Base-by-base conservation (phyloP, 2,888 invertebrate genomes). In the Andrena trimmerana region DNA sequence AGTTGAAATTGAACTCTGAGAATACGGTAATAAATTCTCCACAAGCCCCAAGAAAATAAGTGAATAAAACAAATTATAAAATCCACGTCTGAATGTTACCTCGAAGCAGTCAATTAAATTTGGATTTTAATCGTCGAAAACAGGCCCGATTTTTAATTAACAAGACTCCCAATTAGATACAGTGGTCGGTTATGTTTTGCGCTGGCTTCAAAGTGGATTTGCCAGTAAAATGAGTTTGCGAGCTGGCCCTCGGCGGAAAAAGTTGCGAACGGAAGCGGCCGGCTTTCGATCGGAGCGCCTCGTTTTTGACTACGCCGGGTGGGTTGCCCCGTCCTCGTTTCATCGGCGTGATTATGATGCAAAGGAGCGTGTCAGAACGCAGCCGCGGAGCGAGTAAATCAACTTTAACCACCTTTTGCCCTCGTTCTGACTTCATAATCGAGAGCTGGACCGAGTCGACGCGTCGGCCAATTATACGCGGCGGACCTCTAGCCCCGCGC, bases 401-500 rank as follows among this genome's bases (percentile, higher is more conserved):
- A 72, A 69, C 81, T 81, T 76, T 76, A 72, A 81, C 75, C 83
- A 83, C 83, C 83, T 83, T 82, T 83, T 83, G 83, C 83, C 83
- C 83, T 54, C 77, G 59, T 68, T 84, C 67, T 52, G 74, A 65
- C 83, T 78, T 57, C 68, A 54, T 78, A 72, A 84, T 78, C 84
- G 78, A 78, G 62, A 72, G 68, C 57, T 69, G 83, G 71, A 84
- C 78, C 84, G 78, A 70, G 71, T 29, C 71, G 65, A 89, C 86
- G 83, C 81, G 86, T 84, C 87, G 70, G 87, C 80, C 89, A 88
- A 89, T 90, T 90, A 90, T 85, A 81, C 83, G 77, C 87, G 85
- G 52, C 83, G 74, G 84, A 86, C 86, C 85, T 86, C 70, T 69
- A 72, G 69, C 76, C 59, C 8, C 29, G 29, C 42, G 20, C 29